Conservation (phyloP, 2,888 invertebrate genomes). For the Gandaritis pyraliata region DNA sequence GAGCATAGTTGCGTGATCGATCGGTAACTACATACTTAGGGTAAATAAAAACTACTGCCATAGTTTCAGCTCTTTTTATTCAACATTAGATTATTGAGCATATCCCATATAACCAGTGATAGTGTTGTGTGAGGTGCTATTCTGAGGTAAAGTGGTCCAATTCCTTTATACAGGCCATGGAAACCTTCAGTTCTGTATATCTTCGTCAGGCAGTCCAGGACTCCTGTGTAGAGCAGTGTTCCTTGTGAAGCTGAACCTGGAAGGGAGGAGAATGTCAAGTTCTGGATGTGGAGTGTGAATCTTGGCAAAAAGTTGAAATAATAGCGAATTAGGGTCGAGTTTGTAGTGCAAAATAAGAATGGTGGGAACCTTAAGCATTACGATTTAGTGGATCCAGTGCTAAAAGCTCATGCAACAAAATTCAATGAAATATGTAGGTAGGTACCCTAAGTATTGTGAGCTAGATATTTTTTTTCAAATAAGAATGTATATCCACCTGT, state of each 20-base stretch:
- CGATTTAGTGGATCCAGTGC: too few relatives aligned
- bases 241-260: slow-evolving; percentile 86
- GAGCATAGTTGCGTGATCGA: too few relatives aligned
- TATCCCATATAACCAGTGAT: slow-evolving; percentile 91
- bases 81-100: slow-evolving; percentile 66
- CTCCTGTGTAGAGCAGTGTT: slow-evolving; percentile 88
- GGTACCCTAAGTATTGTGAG: too few relatives aligned
- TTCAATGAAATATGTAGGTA: too few relatives aligned
- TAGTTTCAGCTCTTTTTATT: slow-evolving; percentile 53
- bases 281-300: too few relatives aligned
- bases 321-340: too few relatives aligned
- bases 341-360: too few relatives aligned
- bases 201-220: slow-evolving; percentile 90
- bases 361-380: too few relatives aligned
- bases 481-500: too few relatives aligned
- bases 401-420: too few relatives aligned
- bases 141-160: slow-evolving; percentile 89
- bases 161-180: slow-evolving; percentile 91
- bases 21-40: neutral
- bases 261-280: slow-evolving; percentile 41
- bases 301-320: too few relatives aligned
- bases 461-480: too few relatives aligned
- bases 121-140: slow-evolving; percentile 92
- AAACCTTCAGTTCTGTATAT: slow-evolving; percentile 91
- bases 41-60: slow-evolving; percentile 35